Evolutionary conservation across 2,888 invertebrate species (phyloP).

Genomic region (Dioctria rufipes): DNA sequence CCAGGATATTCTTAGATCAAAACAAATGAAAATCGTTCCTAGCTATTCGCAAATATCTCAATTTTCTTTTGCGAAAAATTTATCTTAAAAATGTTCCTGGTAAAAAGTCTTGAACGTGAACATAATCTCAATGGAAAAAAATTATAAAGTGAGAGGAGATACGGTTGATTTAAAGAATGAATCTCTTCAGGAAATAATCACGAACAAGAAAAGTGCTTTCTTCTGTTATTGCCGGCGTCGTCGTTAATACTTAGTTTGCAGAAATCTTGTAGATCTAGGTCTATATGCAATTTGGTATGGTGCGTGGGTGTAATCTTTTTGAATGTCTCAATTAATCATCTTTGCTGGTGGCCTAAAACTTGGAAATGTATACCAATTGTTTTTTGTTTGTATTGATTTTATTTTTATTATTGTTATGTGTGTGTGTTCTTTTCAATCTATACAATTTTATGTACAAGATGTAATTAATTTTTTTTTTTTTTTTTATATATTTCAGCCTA

Average conservation of each 20-base stretch:
- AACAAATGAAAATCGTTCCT: no score
- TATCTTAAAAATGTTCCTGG: constrained; percentile 17
- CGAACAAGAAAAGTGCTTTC: constrained; percentile 24
- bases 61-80: constrained; percentile 10
- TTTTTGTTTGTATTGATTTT: not conserved
- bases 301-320: constrained; percentile 6
- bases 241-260: not conserved
- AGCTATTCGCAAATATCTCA: no score
- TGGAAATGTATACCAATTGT: not conserved
- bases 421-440: not conserved
- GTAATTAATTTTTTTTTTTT: not conserved
- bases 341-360: constrained; percentile 36
- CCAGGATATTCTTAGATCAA: no score
- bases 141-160: constrained; percentile 29
- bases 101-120: constrained; percentile 13
- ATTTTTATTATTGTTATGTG: not conserved
- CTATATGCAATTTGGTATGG: constrained; percentile 38
- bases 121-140: not conserved
- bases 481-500: constrained; percentile 17
- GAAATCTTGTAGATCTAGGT: not conserved
- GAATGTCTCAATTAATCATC: constrained; percentile 34
- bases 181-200: constrained; percentile 24
- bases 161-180: constrained; percentile 34
- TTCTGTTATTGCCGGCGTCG: not conserved
- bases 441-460: no score